Conservation (phyloP, 2,797 vertebrate genomes). For the Okamejei kenojei region DNA sequence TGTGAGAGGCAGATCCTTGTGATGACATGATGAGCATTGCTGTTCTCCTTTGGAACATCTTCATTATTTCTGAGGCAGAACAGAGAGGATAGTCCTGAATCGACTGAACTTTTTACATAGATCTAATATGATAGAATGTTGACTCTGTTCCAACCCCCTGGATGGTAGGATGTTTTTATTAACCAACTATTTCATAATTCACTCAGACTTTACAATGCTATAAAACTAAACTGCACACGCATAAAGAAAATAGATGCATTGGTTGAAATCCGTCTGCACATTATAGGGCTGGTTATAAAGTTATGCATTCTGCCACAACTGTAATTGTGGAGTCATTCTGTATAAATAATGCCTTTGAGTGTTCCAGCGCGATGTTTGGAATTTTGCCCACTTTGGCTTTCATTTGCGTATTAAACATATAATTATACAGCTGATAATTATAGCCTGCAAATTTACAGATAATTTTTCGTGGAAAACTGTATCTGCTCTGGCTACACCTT, state of each 20-base stretch:
- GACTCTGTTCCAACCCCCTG: not conserved
- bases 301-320: not conserved
- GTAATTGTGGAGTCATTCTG: not conserved
- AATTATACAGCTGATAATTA: not conserved
- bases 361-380: not conserved
- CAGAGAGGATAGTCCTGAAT: not conserved
- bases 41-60: not conserved
- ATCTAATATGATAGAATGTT: not conserved
- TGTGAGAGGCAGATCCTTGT: not conserved
- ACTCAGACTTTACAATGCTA: not conserved
- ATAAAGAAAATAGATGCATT: not conserved
- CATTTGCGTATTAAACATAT: not conserved
- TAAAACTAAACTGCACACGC: too few species aligned
- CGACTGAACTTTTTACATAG: not conserved
- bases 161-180: not conserved
- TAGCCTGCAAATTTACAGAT: not conserved
- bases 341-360: slow-evolving; percentile 10
- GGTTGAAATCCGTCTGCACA: not conserved
- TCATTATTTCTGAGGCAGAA: not conserved
- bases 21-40: not conserved
- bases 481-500: too few species aligned
- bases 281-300: not conserved
- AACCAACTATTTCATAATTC: not conserved
- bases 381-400: not conserved
- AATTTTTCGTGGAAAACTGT: too few species aligned